Conservation (phyloP, 2,888 invertebrate species). For the Molorchus minor region DNA sequence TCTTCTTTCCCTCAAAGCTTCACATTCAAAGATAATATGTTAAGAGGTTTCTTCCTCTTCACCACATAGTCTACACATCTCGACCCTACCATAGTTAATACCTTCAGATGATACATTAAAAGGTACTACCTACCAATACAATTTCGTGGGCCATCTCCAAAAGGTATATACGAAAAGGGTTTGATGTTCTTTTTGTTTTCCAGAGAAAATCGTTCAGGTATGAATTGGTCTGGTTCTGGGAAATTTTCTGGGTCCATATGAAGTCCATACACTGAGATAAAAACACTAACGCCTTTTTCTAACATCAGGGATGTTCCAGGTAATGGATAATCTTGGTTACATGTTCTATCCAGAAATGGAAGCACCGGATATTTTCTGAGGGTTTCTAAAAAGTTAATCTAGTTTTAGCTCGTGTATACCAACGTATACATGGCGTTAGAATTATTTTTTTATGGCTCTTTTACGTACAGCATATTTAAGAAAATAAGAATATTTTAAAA, state of each 20-base stretch:
- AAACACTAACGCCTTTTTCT: slow-evolving; percentile 53
- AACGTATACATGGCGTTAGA: too few relatives aligned
- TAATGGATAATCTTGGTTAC: slow-evolving; percentile 46
- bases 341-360: slow-evolving; percentile 37
- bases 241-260: slow-evolving; percentile 39
- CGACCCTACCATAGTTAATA: too few relatives aligned
- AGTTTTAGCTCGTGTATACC: not conserved
- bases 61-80: too few relatives aligned
- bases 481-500: too few relatives aligned
- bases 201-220: slow-evolving; percentile 36
- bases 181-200: slow-evolving; percentile 23
- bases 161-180: slow-evolving; percentile 47
- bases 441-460: too few relatives aligned
- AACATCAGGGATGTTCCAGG: slow-evolving; percentile 51
- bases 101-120: too few relatives aligned
- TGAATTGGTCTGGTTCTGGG: slow-evolving; percentile 33
- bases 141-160: slow-evolving; percentile 54
- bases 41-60: too few relatives aligned
- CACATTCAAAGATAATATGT: too few relatives aligned
- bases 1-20: too few relatives aligned
- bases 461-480: too few relatives aligned
- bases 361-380: slow-evolving; percentile 56
- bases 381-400: slow-evolving; percentile 50
- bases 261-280: slow-evolving; percentile 41
- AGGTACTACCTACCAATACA: slow-evolving; percentile 33